Conservation (phyloP, 2,797 vertebrate genomes). For the Hephaestus fuliginosus region DNA sequence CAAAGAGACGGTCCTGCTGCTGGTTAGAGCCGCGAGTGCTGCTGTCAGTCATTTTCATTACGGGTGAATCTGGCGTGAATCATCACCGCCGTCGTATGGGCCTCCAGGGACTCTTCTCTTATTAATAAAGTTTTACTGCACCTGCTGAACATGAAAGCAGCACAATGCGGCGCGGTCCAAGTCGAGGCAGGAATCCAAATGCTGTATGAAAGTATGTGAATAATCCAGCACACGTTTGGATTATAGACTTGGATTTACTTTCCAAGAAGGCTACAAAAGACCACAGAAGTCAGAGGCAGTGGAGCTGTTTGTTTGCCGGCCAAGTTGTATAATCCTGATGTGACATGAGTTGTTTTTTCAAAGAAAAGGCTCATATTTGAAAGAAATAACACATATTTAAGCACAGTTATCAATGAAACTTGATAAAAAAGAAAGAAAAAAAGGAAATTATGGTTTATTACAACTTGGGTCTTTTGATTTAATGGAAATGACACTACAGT, state of each 20-base stretch:
- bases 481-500: too few species aligned
- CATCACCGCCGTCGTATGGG: conserved; percentile 12
- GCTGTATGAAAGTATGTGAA: background rate
- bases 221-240: background rate
- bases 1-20: conserved; percentile 46
- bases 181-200: background rate
- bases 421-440: too few species aligned
- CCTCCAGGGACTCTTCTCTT: conserved; percentile 8
- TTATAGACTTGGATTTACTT: background rate
- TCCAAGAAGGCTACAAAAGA: background rate
- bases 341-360: background rate
- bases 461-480: background rate
- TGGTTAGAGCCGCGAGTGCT: conserved; percentile 6
- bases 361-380: background rate
- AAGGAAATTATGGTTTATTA: background rate
- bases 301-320: background rate
- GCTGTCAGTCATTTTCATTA: conserved; percentile 28
- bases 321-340: background rate
- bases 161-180: background rate
- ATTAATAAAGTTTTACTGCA: conserved; percentile 19
- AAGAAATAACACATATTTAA: background rate
- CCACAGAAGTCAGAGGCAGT: background rate
- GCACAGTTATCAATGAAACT: too few species aligned
- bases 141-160: background rate
- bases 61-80: conserved; percentile 40